Percentiles rank a stretch among this genome's conserved stretches.
Conservation (phyloP, 2,797 vertebrate species). For the Podarcis lilfordi region DNA sequence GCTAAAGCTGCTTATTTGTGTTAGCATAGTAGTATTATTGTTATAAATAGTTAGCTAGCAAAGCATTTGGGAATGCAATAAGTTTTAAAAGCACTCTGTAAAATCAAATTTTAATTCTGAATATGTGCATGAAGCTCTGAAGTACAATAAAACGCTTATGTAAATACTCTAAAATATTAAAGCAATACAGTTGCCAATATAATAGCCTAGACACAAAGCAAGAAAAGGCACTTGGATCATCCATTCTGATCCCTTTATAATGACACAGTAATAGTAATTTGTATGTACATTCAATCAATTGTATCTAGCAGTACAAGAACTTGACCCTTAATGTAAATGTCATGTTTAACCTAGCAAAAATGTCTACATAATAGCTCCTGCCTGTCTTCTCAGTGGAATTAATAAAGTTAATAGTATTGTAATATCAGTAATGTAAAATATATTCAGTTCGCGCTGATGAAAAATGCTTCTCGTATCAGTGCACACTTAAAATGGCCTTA, state of each 20-base stretch:
- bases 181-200: conserved; percentile 48
- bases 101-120: conserved; percentile 46
- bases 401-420: conserved; percentile 42
- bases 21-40: neutral
- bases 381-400: conserved; percentile 22
- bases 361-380: conserved; percentile 22
- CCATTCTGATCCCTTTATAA: conserved; percentile 23
- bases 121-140: conserved; percentile 27
- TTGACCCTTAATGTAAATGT: conserved; percentile 31
- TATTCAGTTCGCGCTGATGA: conserved; percentile 6
- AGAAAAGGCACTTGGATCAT: conserved; percentile 35
- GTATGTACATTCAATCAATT: conserved; percentile 19
- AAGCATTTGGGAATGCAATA: conserved; percentile 11
- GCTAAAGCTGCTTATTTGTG: neutral
- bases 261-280: conserved; percentile 34
- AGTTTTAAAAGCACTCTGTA: conserved; percentile 45
- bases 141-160: conserved; percentile 47
- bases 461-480: conserved; percentile 22
- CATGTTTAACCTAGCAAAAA: conserved; percentile 41
- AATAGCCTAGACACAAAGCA: conserved; percentile 35
- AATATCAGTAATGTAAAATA: conserved; percentile 1
- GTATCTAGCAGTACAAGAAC: conserved; percentile 30
- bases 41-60: conserved; percentile 13
- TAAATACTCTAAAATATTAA: conserved; percentile 45
- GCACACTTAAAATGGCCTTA: conserved; percentile 32